A percentile compares a stretch with the other conserved stretches of the same genome.
phyloP scores from a whole-genome alignment of 2,113 vertebrate species.

The Galeopterus variegatus region DNA sequence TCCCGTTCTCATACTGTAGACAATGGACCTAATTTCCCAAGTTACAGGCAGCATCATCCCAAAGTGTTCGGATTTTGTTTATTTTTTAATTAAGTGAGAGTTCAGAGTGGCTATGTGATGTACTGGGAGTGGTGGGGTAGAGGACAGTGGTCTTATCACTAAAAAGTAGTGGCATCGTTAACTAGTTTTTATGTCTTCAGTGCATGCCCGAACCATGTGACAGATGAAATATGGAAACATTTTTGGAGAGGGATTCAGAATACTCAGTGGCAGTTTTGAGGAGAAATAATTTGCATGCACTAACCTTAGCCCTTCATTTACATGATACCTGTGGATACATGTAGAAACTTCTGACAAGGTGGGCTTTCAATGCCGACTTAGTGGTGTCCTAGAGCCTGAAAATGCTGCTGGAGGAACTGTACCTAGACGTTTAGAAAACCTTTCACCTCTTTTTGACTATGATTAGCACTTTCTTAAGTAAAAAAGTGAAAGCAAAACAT shows the following conservation, averaged over 20 bases:
- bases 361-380: not conserved
- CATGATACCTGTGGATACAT: not conserved
- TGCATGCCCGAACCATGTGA: not conserved
- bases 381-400: not conserved
- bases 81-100: not conserved
- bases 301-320: not conserved
- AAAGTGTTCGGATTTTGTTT: not conserved
- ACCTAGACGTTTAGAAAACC: not conserved
- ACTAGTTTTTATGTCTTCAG: not conserved
- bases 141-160: not conserved
- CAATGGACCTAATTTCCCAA: not conserved
- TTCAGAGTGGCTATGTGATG: not conserved
- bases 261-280: not conserved
- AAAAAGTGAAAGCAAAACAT: not conserved
- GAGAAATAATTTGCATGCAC: not conserved
- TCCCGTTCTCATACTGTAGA: not conserved
- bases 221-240: not conserved
- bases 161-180: not conserved
- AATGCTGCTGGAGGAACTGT: not conserved
- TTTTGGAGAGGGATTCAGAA: not conserved
- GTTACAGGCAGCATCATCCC: not conserved
- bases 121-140: not conserved
- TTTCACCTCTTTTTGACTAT: not conserved
- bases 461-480: not conserved
- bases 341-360: not conserved